phyloP scores from a whole-genome alignment of 2,888 invertebrate genomes.

The Notodonta dromedarius region DNA sequence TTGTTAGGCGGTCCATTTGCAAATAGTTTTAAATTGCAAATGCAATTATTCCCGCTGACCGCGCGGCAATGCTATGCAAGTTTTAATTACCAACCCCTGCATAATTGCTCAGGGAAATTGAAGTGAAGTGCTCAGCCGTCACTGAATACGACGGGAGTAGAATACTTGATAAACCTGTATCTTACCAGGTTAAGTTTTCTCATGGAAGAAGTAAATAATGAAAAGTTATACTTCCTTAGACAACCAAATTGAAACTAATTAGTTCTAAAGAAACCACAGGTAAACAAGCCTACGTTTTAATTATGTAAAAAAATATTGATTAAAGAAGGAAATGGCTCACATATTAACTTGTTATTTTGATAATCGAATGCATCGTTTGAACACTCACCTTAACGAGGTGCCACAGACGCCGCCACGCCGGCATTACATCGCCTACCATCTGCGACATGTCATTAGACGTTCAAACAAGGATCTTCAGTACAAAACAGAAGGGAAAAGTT shows the following conservation, averaged over 20 bases:
- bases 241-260: too few relatives aligned
- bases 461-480: neutral
- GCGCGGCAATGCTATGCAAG: conserved; percentile 37
- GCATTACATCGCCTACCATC: neutral
- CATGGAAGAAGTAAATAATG: too few relatives aligned
- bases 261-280: too few relatives aligned
- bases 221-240: too few relatives aligned
- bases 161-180: neutral
- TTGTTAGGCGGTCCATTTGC: conserved; percentile 27
- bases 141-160: too few relatives aligned
- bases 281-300: too few relatives aligned
- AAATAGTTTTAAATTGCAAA: conserved; percentile 62
- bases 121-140: conserved; percentile 25
- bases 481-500: neutral
- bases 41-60: conserved; percentile 51
- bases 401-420: neutral
- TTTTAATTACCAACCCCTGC: conserved; percentile 51
- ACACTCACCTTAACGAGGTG: conserved; percentile 2
- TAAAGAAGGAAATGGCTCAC: neutral
- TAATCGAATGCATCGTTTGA: neutral
- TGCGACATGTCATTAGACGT: neutral
- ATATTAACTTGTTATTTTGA: neutral
- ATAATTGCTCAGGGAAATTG: conserved; percentile 43
- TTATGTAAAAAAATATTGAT: too few relatives aligned
- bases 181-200: neutral